phyloP scores from a whole-genome alignment of 1,140 invertebrate genomes.

The Drosophila bipectinata region DNA sequence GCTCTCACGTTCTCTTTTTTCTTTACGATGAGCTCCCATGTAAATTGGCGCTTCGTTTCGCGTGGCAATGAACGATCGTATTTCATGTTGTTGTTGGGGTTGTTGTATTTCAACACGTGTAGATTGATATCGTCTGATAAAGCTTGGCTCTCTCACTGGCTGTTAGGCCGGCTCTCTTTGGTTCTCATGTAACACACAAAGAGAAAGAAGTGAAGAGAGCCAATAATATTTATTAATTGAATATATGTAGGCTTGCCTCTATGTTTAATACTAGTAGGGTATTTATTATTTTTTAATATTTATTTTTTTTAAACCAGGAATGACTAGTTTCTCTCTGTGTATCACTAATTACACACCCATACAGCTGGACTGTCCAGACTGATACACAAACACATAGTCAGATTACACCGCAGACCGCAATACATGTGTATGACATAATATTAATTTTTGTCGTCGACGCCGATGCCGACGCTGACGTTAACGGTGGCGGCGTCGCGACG shows the following conservation, averaged over 20 bases:
- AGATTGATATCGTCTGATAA: conserved; percentile 42
- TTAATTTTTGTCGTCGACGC: conserved; percentile 53
- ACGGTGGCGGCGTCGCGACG: conserved; percentile 39
- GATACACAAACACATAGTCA: conserved; percentile 4
- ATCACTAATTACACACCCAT: conserved; percentile 43
- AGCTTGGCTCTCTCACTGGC: conserved; percentile 26
- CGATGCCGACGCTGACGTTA: conserved; percentile 28
- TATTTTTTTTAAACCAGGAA: no score
- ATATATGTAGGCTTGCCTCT: no score
- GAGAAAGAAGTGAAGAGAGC: background rate
- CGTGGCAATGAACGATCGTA: conserved; percentile 72
- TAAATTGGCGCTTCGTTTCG: conserved; percentile 42
- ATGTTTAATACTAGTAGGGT: background rate
- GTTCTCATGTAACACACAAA: conserved; percentile 4
- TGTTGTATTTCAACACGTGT: conserved; percentile 40
- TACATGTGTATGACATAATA: conserved; percentile 74
- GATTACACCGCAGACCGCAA: conserved; percentile 41
- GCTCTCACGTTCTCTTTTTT: conserved; percentile 10
- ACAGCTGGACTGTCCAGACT: background rate
- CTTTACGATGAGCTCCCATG: conserved; percentile 18
- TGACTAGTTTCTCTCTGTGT: conserved; percentile 11
- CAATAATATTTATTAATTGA: background rate
- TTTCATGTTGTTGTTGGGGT: conserved; percentile 7
- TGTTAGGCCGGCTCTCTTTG: conserved; percentile 1
- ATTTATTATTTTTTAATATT: background rate